phyloP scores from a whole-genome alignment of 2,888 invertebrate genomes.

The Drosophila algonquin region DNA sequence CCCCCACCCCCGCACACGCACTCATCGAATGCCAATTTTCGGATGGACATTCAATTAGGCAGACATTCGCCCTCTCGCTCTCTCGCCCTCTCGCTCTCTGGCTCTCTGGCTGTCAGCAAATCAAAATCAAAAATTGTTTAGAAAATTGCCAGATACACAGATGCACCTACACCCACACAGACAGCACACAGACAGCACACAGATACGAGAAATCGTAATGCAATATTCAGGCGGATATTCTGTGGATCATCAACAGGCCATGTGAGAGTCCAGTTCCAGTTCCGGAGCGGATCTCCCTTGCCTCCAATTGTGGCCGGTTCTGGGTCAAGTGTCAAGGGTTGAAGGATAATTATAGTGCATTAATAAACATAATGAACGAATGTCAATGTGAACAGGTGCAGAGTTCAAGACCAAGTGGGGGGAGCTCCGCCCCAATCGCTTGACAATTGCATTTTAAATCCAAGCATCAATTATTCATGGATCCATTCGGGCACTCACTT shows the following conservation, averaged over 20 bases:
- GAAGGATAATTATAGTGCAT: constrained; percentile 41
- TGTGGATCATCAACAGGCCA: constrained; percentile 39
- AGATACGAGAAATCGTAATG: constrained; percentile 26
- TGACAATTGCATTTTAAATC: constrained; percentile 42
- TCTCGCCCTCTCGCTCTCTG: too few species aligned
- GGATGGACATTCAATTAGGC: not conserved
- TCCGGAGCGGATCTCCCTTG: not conserved
- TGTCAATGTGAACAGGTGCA: too few species aligned
- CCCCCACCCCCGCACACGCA: constrained; percentile 5
- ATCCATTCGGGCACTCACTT: not conserved
- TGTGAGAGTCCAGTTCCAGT: not conserved
- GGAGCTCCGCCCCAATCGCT: too few species aligned
- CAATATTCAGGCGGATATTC: constrained; percentile 56
- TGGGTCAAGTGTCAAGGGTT: not conserved
- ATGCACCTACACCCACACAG: not conserved
- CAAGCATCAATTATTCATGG: constrained; percentile 35
- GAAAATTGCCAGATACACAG: constrained; percentile 23
- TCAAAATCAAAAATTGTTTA: constrained; percentile 29
- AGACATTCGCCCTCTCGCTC: not conserved
- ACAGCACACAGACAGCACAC: not conserved
- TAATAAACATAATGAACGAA: constrained; percentile 31
- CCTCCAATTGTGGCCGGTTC: not conserved
- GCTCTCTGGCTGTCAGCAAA: constrained; percentile 20
- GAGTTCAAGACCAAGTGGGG: too few species aligned
- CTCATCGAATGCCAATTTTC: not conserved